Percentiles rank a stretch among this genome's conserved stretches.
These are phyloP conservation scores for Amiota minor DNA, from an alignment of 2,888 invertebrate species.

Conservation along the genomic window DNA sequence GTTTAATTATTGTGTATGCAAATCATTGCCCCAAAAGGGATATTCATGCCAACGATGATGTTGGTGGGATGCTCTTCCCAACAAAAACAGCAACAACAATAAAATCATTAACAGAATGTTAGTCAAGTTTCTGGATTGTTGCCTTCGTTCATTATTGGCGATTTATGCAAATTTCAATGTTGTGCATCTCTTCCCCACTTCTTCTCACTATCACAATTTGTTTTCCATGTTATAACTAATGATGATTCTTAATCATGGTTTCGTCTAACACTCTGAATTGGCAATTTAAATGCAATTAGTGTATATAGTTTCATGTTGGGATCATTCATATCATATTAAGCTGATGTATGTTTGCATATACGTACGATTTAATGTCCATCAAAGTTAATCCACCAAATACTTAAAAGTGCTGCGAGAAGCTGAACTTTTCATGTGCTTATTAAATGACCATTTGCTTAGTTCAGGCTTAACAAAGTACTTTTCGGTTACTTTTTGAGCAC, in stretches of 20 bases:
- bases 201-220: no score
- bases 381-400: no score
- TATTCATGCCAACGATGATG: neutral
- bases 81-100: no score
- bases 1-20: conserved; percentile 26
- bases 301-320: neutral
- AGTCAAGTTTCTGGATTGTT: conserved; percentile 3
- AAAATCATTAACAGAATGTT: no score
- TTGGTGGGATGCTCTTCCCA: no score
- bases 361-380: no score
- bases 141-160: conserved; percentile 1
- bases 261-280: conserved; percentile 65
- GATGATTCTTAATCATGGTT: conserved; percentile 58
- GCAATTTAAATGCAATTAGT: conserved; percentile 66
- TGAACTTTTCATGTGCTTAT: conserved; percentile 49
- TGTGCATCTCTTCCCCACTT: no score
- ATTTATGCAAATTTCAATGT: conserved; percentile 12
- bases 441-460: conserved; percentile 67
- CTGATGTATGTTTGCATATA: no score
- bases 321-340: neutral
- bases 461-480: conserved; percentile 48
- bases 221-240: no score
- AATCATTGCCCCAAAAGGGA: conserved; percentile 14
- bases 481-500: conserved; percentile 58
- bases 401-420: neutral